A percentile compares a stretch with the other conserved stretches of the same genome.
phyloP scores from a whole-genome alignment of 2,888 invertebrate species.

The Lucinisca nassula region DNA sequence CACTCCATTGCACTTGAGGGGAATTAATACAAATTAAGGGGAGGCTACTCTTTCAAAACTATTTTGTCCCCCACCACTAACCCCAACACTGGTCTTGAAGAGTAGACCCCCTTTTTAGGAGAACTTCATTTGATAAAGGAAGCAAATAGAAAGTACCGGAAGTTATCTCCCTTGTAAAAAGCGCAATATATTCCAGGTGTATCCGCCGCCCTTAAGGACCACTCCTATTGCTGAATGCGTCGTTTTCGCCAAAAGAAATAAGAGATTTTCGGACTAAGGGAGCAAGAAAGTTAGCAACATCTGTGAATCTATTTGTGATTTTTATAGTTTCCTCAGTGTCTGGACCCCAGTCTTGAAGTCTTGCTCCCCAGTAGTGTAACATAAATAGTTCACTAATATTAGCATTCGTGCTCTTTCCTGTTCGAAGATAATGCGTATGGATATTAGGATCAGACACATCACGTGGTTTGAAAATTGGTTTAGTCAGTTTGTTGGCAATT shows the following conservation, averaged over 20 bases:
- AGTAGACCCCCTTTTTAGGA: too few relatives aligned
- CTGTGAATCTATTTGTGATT: not conserved
- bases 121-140: too few relatives aligned
- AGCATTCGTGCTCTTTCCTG: not conserved
- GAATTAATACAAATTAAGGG: too few relatives aligned
- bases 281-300: not conserved
- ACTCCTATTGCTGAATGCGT: not conserved
- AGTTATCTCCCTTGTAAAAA: too few relatives aligned
- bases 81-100: too few relatives aligned
- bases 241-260: not conserved
- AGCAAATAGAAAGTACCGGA: too few relatives aligned
- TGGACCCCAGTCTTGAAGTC: conserved; percentile 6
- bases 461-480: not conserved
- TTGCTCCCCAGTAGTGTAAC: conserved; percentile 19
- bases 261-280: not conserved
- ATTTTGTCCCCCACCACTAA: too few relatives aligned
- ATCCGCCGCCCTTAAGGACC: too few relatives aligned
- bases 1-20: too few relatives aligned
- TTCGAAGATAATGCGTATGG: not conserved
- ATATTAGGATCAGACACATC: not conserved
- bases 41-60: too few relatives aligned
- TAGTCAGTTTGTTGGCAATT: not conserved
- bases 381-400: not conserved
- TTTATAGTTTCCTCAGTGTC: not conserved
- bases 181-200: too few relatives aligned